phyloP scores from a whole-genome alignment of 2,888 invertebrate species.

The Formica aserva region DNA sequence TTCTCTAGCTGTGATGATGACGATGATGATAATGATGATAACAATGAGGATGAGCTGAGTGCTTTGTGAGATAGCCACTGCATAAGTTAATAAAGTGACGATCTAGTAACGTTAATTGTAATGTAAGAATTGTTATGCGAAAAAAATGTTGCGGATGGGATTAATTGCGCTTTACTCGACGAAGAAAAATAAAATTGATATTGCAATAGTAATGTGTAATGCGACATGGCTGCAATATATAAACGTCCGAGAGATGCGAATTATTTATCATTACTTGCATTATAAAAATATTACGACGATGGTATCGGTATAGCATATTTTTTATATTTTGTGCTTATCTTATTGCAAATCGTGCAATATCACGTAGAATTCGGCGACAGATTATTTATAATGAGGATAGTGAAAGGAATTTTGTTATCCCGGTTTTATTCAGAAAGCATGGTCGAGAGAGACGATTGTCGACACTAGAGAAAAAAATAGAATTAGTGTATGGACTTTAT shows the following conservation, averaged over 20 bases:
- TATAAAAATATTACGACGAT: slow-evolving; percentile 60
- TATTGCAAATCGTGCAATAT: slow-evolving; percentile 58
- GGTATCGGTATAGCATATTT: slow-evolving; percentile 68
- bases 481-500: slow-evolving; percentile 52
- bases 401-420: slow-evolving; percentile 56
- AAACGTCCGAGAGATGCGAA: slow-evolving; percentile 48
- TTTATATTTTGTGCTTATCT: slow-evolving; percentile 64
- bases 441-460: slow-evolving; percentile 50
- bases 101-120: slow-evolving; percentile 49
- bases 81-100: slow-evolving; percentile 62
- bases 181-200: slow-evolving; percentile 11
- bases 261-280: slow-evolving; percentile 64
- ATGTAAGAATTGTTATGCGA: slow-evolving; percentile 30
- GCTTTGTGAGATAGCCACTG: slow-evolving; percentile 73
- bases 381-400: slow-evolving; percentile 60
- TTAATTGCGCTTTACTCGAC: slow-evolving; percentile 24
- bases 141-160: slow-evolving; percentile 1
- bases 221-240: not conserved
- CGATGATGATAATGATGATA: slow-evolving; percentile 58
- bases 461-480: slow-evolving; percentile 39
- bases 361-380: slow-evolving; percentile 41
- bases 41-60: slow-evolving; percentile 49
- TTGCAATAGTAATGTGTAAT: not conserved
- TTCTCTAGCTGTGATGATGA: slow-evolving; percentile 80
- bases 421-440: slow-evolving; percentile 53